Evolutionary conservation across 2,888 invertebrate species (phyloP), one percentile per base, ranked within the genome.

Genomic region (Pherbina coryleti): DNA sequence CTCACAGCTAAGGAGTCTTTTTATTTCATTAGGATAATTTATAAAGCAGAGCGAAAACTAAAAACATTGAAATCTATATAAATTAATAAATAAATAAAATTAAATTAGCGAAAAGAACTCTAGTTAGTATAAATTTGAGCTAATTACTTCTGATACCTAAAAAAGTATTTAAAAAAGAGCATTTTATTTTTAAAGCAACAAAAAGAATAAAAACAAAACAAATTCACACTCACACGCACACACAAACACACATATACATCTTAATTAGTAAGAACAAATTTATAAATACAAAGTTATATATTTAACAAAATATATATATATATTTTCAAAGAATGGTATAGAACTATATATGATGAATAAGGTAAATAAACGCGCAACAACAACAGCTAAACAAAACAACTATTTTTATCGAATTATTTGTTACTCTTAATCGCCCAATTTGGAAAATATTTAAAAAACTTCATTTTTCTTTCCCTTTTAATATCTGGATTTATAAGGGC

Each of bases 181-280:
- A 85, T 85, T 85, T 85, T 84, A 85, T 80, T 82, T 80, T 79
- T 34, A 60, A 28, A 19, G n/a, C 25, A 62, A n/a, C 44, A 44
- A 60, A 76, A 64, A 34, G 5, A 22, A 57, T 2, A 62, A 34
- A 60, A 75, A 28, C 17, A 55, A 19, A 34, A 34, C 14, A 14
- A 72, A 28, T 31, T 28, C 8, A 53, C 3, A n/a, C 31, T 19
- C 14, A 53, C 64, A 53, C 28, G 19, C 9, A 53, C 9, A 14
- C 31, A 71, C 8, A 37, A 37, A 25, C 25, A 55, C 31, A 51
- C 31, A 34, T 17, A 19, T 9, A 34, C 22, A 67, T 67, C n/a
- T 67, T 19, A 25, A 57, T 57, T 19, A 19, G 34, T 17, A 17
- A 71, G 25, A 34, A 5, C 14, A 67, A 49, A 22, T 9, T 19